A percentile compares a stretch with the other conserved stretches of the same genome.
Evolutionary conservation across 2,797 vertebrate species (phyloP).

Genomic region (Syngnathus acus): DNA sequence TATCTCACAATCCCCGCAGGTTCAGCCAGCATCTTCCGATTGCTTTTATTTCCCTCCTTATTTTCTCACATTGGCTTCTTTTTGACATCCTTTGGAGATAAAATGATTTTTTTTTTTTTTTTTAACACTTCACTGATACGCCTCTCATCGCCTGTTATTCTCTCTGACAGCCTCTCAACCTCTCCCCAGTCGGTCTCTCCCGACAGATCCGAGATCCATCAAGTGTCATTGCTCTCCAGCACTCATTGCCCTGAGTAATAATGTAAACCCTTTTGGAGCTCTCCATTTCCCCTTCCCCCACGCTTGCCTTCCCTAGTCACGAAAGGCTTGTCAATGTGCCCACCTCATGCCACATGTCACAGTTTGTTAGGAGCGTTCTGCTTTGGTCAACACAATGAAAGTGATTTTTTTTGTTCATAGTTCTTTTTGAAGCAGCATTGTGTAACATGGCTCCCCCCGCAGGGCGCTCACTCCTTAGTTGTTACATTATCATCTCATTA

Average conservation of each 20-base stretch:
- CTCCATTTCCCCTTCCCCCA: slow-evolving; percentile 30
- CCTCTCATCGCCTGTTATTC: slow-evolving; percentile 39
- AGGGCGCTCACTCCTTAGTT: slow-evolving; percentile 55
- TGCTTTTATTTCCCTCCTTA: slow-evolving; percentile 23
- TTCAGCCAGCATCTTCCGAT: slow-evolving; percentile 12
- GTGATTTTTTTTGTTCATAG: background rate
- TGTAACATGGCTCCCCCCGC: slow-evolving; percentile 48
- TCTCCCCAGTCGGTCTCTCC: slow-evolving; percentile 32
- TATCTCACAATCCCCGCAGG: slow-evolving; percentile 31
- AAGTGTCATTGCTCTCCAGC: slow-evolving; percentile 30
- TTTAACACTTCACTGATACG: slow-evolving; percentile 29
- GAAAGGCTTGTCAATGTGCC: slow-evolving; percentile 12
- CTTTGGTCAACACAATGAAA: slow-evolving; percentile 5
- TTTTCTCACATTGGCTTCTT: slow-evolving; percentile 20
- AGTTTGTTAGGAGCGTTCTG: slow-evolving; percentile 6
- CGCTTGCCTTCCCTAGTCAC: slow-evolving; percentile 34
- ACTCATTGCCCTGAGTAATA: slow-evolving; percentile 45
- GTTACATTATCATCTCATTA: slow-evolving; percentile 67
- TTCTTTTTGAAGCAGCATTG: slow-evolving; percentile 30
- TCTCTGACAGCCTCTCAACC: slow-evolving; percentile 48
- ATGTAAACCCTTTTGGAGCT: slow-evolving; percentile 23
- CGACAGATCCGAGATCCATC: slow-evolving; percentile 19
- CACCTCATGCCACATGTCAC: slow-evolving; percentile 7
- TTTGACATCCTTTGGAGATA: slow-evolving; percentile 28
- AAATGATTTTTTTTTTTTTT: slow-evolving; percentile 40